Percentiles rank a stretch among this genome's conserved stretches.
phyloP scores from a whole-genome alignment of 35 echinoderm and acorn worm genomes.

The Anneissia japonica region DNA sequence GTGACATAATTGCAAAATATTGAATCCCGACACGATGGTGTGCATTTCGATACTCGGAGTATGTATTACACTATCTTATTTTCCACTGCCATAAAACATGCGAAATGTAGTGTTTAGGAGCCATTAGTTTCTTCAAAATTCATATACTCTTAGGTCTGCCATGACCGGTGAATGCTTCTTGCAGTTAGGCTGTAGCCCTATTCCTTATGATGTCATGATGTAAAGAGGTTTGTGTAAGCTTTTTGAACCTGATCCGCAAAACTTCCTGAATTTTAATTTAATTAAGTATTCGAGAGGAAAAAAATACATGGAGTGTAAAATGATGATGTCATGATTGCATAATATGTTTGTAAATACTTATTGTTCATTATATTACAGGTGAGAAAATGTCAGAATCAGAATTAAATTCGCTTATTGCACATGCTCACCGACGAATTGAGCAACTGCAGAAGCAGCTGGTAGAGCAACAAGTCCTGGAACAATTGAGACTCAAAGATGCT shows the following conservation, averaged over 20 bases:
- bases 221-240: not conserved
- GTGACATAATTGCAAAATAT: too few relatives aligned
- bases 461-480: slow-evolving; percentile 82
- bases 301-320: too few relatives aligned
- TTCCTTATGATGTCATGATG: not conserved
- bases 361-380: slow-evolving; percentile 30
- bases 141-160: too few relatives aligned
- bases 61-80: too few relatives aligned
- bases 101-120: too few relatives aligned
- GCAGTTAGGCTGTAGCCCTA: not conserved
- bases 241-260: not conserved
- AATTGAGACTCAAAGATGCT: slow-evolving; percentile 50
- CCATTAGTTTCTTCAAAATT: too few relatives aligned
- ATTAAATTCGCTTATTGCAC: slow-evolving; percentile 89
- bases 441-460: slow-evolving; percentile 81
- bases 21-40: too few relatives aligned
- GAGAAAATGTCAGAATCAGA: slow-evolving; percentile 87
- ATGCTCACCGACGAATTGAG: slow-evolving; percentile 78
- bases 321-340: not conserved
- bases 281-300: too few relatives aligned
- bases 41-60: too few relatives aligned
- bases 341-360: not conserved
- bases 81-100: too few relatives aligned
- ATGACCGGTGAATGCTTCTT: too few relatives aligned
- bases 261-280: not conserved